phyloP scores from a whole-genome alignment of 2,113 vertebrate species.

The human region DNA sequence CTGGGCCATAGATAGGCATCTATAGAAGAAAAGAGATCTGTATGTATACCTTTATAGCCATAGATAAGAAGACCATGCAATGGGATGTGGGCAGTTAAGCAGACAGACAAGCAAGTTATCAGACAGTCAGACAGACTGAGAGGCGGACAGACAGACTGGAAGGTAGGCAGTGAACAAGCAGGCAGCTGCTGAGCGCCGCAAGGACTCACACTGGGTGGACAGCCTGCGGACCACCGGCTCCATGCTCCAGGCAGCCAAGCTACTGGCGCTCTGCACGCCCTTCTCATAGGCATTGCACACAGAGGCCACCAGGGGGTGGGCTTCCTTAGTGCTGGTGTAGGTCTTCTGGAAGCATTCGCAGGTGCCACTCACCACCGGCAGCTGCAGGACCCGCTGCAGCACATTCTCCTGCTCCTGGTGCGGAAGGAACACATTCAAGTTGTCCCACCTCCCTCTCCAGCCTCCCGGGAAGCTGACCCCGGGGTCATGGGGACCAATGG shows the following conservation, averaged over 20 bases:
- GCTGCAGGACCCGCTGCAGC: slow-evolving; percentile 84
- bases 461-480: accelerated
- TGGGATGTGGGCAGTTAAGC: neutral
- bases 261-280: slow-evolving; percentile 81
- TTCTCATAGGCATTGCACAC: slow-evolving; percentile 86
- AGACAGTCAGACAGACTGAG: neutral
- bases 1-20: neutral
- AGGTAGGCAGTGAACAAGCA: neutral
- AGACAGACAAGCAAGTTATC: neutral
- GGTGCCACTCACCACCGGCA: slow-evolving; percentile 85
- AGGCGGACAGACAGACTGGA: neutral
- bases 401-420: slow-evolving; percentile 78
- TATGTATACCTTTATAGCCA: too few species aligned
- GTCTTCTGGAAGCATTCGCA: slow-evolving; percentile 82
- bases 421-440: accelerated
- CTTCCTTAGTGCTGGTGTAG: slow-evolving; percentile 86
- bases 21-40: neutral
- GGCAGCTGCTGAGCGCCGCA: accelerated
- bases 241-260: slow-evolving; percentile 83
- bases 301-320: slow-evolving; percentile 83
- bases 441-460: accelerated
- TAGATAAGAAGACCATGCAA: neutral
- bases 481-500: accelerated
- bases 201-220: slow-evolving; percentile 87
- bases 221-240: slow-evolving; percentile 86